Evolutionary conservation across 1,140 invertebrate species (phyloP).

Genomic region (Papilio polytes): DNA sequence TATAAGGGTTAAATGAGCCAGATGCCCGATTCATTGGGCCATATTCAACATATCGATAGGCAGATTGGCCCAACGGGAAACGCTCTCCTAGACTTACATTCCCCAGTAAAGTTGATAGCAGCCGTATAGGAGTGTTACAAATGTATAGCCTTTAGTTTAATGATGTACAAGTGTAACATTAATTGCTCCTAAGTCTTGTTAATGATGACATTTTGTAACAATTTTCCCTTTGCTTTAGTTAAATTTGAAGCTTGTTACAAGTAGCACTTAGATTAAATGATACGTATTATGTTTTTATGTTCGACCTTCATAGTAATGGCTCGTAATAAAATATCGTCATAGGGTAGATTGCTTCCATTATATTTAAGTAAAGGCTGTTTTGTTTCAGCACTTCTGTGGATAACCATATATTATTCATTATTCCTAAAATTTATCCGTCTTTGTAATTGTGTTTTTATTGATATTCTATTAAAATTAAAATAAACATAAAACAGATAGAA

Average conservation of each 20-base stretch:
- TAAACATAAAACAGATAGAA: too few species aligned
- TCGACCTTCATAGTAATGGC: constrained; percentile 7
- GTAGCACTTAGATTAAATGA: constrained; percentile 17
- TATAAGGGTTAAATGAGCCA: too few species aligned
- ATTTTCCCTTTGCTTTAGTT: not conserved
- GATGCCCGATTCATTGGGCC: too few species aligned
- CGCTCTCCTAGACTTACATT: too few species aligned
- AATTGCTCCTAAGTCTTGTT: not conserved
- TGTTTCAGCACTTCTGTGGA: not conserved
- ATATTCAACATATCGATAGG: too few species aligned
- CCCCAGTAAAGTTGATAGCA: too few species aligned
- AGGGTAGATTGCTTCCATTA: constrained; percentile 21
- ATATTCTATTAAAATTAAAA: too few species aligned
- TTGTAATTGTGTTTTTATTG: not conserved
- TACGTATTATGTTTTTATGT: constrained; percentile 19
- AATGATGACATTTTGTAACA: not conserved
- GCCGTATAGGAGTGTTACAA: too few species aligned
- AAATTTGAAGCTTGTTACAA: constrained; percentile 18
- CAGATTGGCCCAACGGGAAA: too few species aligned
- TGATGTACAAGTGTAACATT: not conserved
- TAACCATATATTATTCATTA: constrained; percentile 1
- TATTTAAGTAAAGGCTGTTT: constrained; percentile 26
- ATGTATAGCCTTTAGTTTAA: too few species aligned
- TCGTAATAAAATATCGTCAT: constrained; percentile 22
- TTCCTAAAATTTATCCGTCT: not conserved